Evolutionary conservation across 2,888 invertebrate genomes (phyloP), one percentile per base, ranked within the genome.

Genomic region (Apotomis betuletana): DNA sequence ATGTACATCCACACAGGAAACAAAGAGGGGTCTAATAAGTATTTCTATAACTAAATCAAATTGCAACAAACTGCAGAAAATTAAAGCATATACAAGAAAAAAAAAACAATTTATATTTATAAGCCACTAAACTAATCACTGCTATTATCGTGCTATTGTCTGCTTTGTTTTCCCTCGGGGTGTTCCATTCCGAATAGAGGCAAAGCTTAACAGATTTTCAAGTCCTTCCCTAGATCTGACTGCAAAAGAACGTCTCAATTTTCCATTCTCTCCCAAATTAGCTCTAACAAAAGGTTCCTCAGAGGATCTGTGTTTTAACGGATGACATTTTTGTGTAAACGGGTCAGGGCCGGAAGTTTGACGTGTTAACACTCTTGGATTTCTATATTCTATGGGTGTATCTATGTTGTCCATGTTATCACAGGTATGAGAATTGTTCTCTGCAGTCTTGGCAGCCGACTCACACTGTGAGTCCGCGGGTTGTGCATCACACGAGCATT

Each of bases 401-500:
- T 74, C 69, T 62, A 68, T 61, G 67, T 12, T 62, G 8, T 75
- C 81, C 46, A 38, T 59, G 62, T 44, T 57, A 52, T 67, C 67
- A 62, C 55, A 46, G 67, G 71, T 57, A 62, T 57, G 61, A 54
- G 62, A 62, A 55, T 55, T 9, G 27, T 58, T 61, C 49, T 69
- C 69, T 60, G 51, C 46, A 61, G 67, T 62, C 41, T 62, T 67
- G 55, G n/a, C 67, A 61, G 60, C 49, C 46, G 64, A 5, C 62
- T 71, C 71, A 51, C 13, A 62, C 57, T 57, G 65, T 49, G 57
- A 67, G 52, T 79, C 81, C 52, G 80, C 76, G 51, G 85, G 74
- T 65, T 77, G 77, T 68, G 77, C 83, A 57, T 89, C 88, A 88
- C 95, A 95, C 88, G 93, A 90, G 88, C 95, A 95, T 90, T 95